phyloP scores from a whole-genome alignment of 2,888 invertebrate genomes.

The Autographa pulchrina region DNA sequence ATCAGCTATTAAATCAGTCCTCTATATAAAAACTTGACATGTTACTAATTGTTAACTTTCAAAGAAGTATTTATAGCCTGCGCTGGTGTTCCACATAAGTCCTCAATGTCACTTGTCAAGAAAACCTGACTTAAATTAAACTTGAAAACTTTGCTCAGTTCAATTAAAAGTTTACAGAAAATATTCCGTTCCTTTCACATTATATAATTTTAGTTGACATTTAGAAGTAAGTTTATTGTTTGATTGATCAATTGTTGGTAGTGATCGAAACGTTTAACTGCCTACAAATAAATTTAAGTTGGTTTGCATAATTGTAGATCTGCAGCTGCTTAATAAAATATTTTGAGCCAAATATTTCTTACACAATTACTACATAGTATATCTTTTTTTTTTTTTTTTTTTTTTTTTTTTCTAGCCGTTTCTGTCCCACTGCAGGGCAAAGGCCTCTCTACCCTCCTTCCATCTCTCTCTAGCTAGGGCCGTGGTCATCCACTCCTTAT shows the following conservation, averaged over 20 bases:
- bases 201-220: constrained; percentile 28
- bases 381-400: too few relatives aligned
- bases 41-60: not conserved
- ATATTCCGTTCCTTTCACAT: constrained; percentile 37
- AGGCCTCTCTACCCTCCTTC: too few relatives aligned
- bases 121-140: constrained; percentile 45
- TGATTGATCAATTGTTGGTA: constrained; percentile 45
- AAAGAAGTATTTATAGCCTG: not conserved
- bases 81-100: constrained; percentile 7
- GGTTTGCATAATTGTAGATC: constrained; percentile 21
- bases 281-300: constrained; percentile 51
- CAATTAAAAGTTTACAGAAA: constrained; percentile 57
- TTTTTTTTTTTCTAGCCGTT: too few relatives aligned
- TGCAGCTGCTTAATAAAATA: not conserved
- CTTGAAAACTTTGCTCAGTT: constrained; percentile 57
- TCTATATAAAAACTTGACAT: not conserved
- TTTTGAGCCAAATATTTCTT: not conserved
- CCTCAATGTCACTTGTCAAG: constrained; percentile 37
- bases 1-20: too few relatives aligned
- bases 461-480: too few relatives aligned
- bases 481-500: too few relatives aligned
- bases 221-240: constrained; percentile 9
- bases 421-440: too few relatives aligned
- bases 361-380: too few relatives aligned
- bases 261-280: constrained; percentile 39